Evolutionary conservation across 2,888 invertebrate genomes (phyloP), one percentile per base, ranked within the genome.

Genomic region (Agelastica alni): DNA sequence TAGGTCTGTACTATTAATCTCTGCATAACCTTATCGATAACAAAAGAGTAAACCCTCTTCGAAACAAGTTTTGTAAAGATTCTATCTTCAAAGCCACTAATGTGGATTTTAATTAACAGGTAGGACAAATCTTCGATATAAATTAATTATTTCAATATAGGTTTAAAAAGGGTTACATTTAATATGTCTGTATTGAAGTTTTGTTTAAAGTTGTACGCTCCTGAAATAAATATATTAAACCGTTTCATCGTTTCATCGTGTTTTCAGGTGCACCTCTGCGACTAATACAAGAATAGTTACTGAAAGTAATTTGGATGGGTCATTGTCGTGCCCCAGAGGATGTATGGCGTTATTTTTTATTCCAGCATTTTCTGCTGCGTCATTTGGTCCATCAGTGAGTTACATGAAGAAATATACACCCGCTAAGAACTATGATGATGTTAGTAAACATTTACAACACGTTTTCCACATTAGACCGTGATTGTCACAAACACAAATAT

Each of bases 331-430:
- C 60, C 58, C 53, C 49, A 49, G 64, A 67, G 66, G 67, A 67
- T 68, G 63, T 68, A 66, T 64, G 65, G 60, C 55, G 63, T 56
- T 65, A 67, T 69, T 69, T 67, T 67, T 66, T 66, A 67, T 66
- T 63, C 65, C 62, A 59, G 66, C 67, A 62, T 66, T 63, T 63
- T 65, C 31, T 31, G 39, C 37, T 13, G 12, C 20, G 47, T 39
- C 48, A 32, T 48, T 48, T 48, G 48, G 39, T 41, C 48, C 48
- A 48, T 48, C 41, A 41, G 17, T 17, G 16, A 26, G 13, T 36
- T 16, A 28, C 22, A 28, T 14, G 16, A 28, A 12, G 14, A 28
- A 26, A 22, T 34, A 18, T 14, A 34, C n/a, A 5, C 31, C 13
- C 34, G 14, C 20, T 14, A 12, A 41, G 12, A 17, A 17, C 10